These are phyloP conservation scores for Choloepus didactylus DNA, from an alignment of 2,797 vertebrate species.

Conservation along the genomic window DNA sequence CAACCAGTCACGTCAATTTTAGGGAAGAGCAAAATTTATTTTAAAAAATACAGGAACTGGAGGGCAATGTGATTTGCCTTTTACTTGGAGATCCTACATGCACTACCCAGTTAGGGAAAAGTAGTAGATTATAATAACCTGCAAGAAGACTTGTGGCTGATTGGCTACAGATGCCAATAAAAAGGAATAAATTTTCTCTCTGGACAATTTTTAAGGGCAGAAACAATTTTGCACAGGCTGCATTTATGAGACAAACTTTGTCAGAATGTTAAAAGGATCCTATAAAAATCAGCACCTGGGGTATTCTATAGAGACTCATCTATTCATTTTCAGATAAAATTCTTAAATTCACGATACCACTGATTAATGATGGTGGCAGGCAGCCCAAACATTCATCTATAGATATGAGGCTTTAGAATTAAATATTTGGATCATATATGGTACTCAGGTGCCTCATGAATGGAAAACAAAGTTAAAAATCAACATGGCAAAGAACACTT, in stretches of 20 bases:
- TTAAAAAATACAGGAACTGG: not conserved
- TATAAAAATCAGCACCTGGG: not conserved
- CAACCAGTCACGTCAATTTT: not conserved
- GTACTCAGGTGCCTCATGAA: not conserved
- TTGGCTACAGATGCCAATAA: not conserved
- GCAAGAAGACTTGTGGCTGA: not conserved
- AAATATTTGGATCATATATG: not conserved
- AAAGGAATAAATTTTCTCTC: conserved; percentile 34
- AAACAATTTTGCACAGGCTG: not conserved
- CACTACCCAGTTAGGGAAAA: not conserved
- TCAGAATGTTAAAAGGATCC: not conserved
- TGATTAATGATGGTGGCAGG: not conserved
- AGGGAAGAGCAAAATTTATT: not conserved
- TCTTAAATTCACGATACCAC: not conserved
- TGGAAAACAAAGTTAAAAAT: not conserved
- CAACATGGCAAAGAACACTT: not conserved
- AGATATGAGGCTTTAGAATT: not conserved
- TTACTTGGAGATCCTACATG: not conserved
- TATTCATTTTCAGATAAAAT: not conserved
- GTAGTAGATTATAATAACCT: not conserved
- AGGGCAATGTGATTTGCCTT: not conserved
- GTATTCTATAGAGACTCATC: not conserved
- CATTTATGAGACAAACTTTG: conserved; percentile 36
- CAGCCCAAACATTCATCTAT: not conserved
- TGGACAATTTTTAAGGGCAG: not conserved